Conservation (phyloP, 2,113 vertebrate species). For the Eubucco bourcierii region DNA sequence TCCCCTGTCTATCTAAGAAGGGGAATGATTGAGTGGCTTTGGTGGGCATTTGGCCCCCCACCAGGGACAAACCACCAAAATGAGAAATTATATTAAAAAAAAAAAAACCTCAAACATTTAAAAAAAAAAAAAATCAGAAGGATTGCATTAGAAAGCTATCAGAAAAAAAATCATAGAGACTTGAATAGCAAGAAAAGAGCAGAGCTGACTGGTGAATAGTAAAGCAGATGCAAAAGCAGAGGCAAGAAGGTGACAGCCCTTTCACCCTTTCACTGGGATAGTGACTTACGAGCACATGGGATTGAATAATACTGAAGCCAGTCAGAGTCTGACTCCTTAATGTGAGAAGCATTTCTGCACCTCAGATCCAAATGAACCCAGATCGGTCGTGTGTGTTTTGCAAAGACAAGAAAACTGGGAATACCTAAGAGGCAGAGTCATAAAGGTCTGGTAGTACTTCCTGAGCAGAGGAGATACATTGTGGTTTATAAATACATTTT, state of each 20-base stretch:
- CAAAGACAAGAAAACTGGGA: background rate
- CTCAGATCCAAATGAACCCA: background rate
- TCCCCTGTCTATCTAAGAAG: no score
- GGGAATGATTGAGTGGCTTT: no score
- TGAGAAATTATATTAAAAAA: no score
- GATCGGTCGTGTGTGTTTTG: background rate
- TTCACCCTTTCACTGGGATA: fast-evolving
- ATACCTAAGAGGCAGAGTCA: background rate
- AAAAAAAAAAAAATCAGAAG: background rate
- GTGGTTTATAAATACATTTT: conserved; percentile 33
- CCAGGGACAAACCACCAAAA: no score
- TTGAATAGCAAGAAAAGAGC: background rate
- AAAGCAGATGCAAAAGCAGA: background rate
- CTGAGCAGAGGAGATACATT: background rate
- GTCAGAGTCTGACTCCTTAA: background rate
- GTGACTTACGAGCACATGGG: background rate
- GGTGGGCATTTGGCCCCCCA: no score
- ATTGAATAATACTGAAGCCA: fast-evolving
- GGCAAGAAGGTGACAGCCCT: background rate
- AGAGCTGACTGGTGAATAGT: background rate
- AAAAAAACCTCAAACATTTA: no score
- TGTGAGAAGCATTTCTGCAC: background rate
- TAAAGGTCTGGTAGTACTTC: background rate
- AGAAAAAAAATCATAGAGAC: background rate
- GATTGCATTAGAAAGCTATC: background rate